Percentiles rank a stretch among this genome's conserved stretches.
These are phyloP conservation scores for Solea solea DNA, from an alignment of 2,113 vertebrate genomes.

Conservation along the genomic window DNA sequence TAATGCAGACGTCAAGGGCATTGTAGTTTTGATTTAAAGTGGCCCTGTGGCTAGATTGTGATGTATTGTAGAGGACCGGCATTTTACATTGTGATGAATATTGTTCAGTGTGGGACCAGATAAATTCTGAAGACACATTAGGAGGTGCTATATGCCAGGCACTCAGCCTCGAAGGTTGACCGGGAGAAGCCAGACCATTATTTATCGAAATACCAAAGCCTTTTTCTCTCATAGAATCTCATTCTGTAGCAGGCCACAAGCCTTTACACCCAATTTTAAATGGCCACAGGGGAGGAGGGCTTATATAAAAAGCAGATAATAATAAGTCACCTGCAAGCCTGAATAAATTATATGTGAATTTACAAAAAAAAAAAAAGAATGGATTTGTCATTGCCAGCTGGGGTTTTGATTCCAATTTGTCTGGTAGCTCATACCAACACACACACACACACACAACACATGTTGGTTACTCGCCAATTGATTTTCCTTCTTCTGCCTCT, in stretches of 20 bases:
- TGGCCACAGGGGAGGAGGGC: neutral
- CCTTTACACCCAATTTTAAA: slow-evolving; percentile 23
- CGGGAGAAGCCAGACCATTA: slow-evolving; percentile 53
- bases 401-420: slow-evolving; percentile 48
- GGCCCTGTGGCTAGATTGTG: slow-evolving; percentile 62
- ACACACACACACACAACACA: slow-evolving; percentile 12
- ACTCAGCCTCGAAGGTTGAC: slow-evolving; percentile 50
- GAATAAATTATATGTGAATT: slow-evolving; percentile 10
- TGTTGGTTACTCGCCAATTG: slow-evolving; percentile 11
- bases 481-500: neutral
- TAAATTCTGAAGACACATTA: slow-evolving; percentile 66
- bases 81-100: slow-evolving; percentile 75
- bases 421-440: slow-evolving; percentile 20
- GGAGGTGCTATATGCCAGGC: slow-evolving; percentile 36
- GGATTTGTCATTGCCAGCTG: slow-evolving; percentile 43
- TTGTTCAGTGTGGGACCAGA: slow-evolving; percentile 59
- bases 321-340: slow-evolving; percentile 34
- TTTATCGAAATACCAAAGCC: slow-evolving; percentile 49
- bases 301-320: slow-evolving; percentile 13
- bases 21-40: slow-evolving; percentile 72
- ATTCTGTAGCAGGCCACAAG: slow-evolving; percentile 28
- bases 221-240: slow-evolving; percentile 1
- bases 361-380: slow-evolving; percentile 16
- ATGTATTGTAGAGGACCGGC: slow-evolving; percentile 52
- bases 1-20: slow-evolving; percentile 70